Evolutionary conservation across 64 coral and sea anemone species (phyloP).

Genomic region (Montipora sp.): DNA sequence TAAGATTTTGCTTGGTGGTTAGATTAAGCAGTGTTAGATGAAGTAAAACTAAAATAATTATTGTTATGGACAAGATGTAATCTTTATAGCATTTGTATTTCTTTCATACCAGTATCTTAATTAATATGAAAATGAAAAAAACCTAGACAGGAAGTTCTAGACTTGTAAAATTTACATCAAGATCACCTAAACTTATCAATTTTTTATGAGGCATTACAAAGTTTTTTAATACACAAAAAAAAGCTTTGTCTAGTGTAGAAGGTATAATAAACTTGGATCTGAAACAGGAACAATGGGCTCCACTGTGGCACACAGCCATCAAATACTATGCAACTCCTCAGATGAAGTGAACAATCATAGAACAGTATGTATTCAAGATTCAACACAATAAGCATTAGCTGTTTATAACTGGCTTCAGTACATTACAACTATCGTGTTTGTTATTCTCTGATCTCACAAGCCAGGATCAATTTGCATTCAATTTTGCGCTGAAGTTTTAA

Average conservation of each 20-base stretch:
- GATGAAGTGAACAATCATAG: neutral
- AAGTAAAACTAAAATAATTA: no score
- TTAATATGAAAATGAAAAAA: neutral
- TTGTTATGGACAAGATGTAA: no score
- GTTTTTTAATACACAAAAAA: neutral
- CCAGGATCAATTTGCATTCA: no score
- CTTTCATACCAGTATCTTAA: no score
- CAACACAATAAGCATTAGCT: neutral
- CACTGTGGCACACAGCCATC: neutral
- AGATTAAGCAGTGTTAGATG: no score
- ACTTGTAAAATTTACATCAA: slow-evolving; percentile 17
- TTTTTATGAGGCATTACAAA: slow-evolving; percentile 14
- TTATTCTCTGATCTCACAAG: no score
- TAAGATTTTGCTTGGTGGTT: no score
- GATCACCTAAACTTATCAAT: slow-evolving; percentile 9
- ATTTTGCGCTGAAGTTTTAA: no score
- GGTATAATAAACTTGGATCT: no score
- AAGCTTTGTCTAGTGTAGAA: neutral
- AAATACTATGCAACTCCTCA: neutral
- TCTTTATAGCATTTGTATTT: no score
- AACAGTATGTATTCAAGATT: neutral
- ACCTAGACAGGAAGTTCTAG: neutral
- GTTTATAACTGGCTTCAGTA: neutral
- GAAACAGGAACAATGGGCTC: slow-evolving; percentile 7
- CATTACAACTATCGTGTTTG: no score